Base-by-base conservation (phyloP, 1,140 invertebrate species). In the Heliconius hermathena region DNA sequence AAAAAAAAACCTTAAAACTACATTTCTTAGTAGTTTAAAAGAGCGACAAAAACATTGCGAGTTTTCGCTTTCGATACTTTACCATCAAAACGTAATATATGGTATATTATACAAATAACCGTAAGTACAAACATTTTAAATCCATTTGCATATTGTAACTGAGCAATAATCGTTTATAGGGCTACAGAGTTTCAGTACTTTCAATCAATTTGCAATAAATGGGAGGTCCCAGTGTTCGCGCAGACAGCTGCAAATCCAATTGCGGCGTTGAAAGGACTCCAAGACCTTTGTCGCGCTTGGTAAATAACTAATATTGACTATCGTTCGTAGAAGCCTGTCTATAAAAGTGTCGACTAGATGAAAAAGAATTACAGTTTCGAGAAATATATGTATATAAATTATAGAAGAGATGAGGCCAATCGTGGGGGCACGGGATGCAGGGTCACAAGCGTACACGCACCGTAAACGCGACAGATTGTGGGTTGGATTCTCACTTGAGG, bases 221-320 rank as follows among this genome's bases (percentile, higher is more conserved):
- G 66, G 18, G 41, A 77, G 38, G 46, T 77, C 16, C 41, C 26
- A 71, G 8, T 54, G 41, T 46, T 9, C 76, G 49, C 46, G 70
- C 41, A 77, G 76, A 77, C 76, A 76, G 74, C 57, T 77, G 76
- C 46, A 72, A 77, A 77, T 77, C 70, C 76, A 72, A 77, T 77
- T 71, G 76, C 41, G 76, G 46, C 66, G 75, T 33, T 77, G 70
- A 77, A 77, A 77, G 76, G 70, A 71, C 76, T 76, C 76, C 76
- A 76, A 76, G 60, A 76, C 54, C 74, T 71, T 76, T 71, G 76
- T 72, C 76, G 66, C 70, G 38, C 38, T 77, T 33, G 38, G 46
- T 77, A 77, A 77, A 77, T 77, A 77, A 71, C 76, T 46, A 77
- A 77, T 77, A 77, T 77, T 77, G 75, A 76, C 75, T 76, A 70